Percentiles rank a stretch among this genome's conserved stretches.
These are phyloP conservation scores for Salminus brasiliensis DNA, from an alignment of 2,113 vertebrate species.

Conservation along the genomic window DNA sequence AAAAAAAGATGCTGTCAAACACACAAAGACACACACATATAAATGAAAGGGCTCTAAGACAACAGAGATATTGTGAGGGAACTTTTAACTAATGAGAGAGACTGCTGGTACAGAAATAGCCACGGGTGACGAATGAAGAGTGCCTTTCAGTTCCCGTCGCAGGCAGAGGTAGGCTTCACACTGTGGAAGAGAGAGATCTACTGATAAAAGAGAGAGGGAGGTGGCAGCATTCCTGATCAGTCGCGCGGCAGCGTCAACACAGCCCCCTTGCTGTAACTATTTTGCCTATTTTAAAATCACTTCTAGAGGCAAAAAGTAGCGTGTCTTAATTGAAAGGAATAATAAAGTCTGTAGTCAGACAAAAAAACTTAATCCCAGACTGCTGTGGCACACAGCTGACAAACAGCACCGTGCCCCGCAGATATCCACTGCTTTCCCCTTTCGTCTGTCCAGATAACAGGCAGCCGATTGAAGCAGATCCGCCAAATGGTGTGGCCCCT, in stretches of 20 bases:
- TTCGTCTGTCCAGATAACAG: conserved; percentile 15
- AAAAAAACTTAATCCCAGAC: background rate
- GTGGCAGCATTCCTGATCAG: conserved; percentile 26
- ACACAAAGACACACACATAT: conserved; percentile 35
- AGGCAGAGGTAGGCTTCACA: conserved; percentile 33
- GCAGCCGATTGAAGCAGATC: background rate
- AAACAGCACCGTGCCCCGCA: background rate
- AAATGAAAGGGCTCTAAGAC: conserved; percentile 61
- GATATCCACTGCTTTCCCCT: background rate
- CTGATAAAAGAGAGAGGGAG: conserved; percentile 49
- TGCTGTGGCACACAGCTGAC: background rate
- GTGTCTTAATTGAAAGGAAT: conserved; percentile 41
- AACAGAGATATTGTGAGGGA: conserved; percentile 60
- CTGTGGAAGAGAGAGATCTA: conserved; percentile 30
- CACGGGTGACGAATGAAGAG: conserved; percentile 47
- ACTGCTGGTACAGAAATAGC: conserved; percentile 64
- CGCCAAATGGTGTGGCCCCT: background rate
- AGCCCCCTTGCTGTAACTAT: conserved; percentile 6
- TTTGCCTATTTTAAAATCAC: conserved; percentile 46
- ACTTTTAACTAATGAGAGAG: conserved; percentile 69
- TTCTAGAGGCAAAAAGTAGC: conserved; percentile 37
- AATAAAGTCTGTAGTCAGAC: conserved; percentile 22
- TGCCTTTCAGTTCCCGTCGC: conserved; percentile 48
- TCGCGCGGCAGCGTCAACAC: conserved; percentile 20
- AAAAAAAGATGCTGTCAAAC: conserved; percentile 9